Conservation (phyloP, 2,797 vertebrate species). For the Pteronotus mesoamericanus region DNA sequence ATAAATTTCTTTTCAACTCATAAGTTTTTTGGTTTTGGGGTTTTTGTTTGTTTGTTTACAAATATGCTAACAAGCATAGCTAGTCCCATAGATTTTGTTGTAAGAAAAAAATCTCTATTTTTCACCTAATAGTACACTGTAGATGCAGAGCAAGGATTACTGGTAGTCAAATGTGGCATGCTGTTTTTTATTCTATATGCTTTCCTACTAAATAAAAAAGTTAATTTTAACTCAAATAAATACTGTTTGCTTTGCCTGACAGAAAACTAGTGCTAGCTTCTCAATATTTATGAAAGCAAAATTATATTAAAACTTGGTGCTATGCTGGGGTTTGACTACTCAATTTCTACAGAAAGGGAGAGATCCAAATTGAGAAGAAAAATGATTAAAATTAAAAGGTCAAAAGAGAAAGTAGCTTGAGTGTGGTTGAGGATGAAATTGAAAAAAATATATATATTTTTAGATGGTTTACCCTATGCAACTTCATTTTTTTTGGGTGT, state of each 20-base stretch:
- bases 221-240: conserved; percentile 38
- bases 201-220: conserved; percentile 43
- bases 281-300: conserved; percentile 56
- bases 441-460: conserved; percentile 64
- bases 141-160: neutral
- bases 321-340: conserved; percentile 52
- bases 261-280: neutral
- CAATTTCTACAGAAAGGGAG: conserved; percentile 1
- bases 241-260: conserved; percentile 45
- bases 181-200: conserved; percentile 21
- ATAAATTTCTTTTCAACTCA: neutral
- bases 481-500: conserved; percentile 52
- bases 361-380: conserved; percentile 40
- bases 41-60: neutral
- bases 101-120: neutral
- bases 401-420: neutral
- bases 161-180: neutral
- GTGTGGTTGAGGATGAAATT: conserved; percentile 52
- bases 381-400: conserved; percentile 31
- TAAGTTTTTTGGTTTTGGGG: too few species aligned
- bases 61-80: neutral
- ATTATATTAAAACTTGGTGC: conserved; percentile 26
- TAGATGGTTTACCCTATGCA: conserved; percentile 40
- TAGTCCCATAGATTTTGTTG: neutral
- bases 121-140: neutral